phyloP scores from a whole-genome alignment of 2,888 invertebrate genomes.

The Trichopria drosophilae region DNA sequence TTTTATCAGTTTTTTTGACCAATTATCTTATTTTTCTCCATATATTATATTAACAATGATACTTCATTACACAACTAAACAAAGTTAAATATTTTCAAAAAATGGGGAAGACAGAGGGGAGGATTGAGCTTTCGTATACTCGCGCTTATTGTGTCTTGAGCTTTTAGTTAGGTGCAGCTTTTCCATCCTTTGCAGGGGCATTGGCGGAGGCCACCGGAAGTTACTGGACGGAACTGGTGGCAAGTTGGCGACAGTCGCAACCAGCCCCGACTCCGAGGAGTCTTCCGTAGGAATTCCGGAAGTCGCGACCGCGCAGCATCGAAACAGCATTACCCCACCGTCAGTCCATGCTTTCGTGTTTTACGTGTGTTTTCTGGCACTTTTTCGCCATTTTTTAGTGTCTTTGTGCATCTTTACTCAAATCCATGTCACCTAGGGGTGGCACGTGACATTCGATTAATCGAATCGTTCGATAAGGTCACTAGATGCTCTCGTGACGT shows the following conservation, averaged over 20 bases:
- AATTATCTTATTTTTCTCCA: background rate
- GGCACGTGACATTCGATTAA: no score
- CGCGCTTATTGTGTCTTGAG: slow-evolving; percentile 15
- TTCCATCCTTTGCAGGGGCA: slow-evolving; percentile 60
- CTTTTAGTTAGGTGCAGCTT: slow-evolving; percentile 32
- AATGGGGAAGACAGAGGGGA: no score
- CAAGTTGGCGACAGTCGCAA: slow-evolving; percentile 62
- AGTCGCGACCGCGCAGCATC: slow-evolving; percentile 55
- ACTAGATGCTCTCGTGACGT: no score
- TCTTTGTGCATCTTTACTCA: slow-evolving; percentile 30
- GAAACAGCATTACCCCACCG: slow-evolving; percentile 63
- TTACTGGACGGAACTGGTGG: slow-evolving; percentile 59
- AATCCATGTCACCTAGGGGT: slow-evolving; percentile 16
- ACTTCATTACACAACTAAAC: background rate
- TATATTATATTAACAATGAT: background rate
- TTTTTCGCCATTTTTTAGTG: slow-evolving; percentile 14
- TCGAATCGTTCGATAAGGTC: no score
- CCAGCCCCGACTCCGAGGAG: slow-evolving; percentile 63
- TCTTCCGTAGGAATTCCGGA: slow-evolving; percentile 50
- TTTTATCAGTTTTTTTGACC: background rate
- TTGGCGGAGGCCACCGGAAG: slow-evolving; percentile 61
- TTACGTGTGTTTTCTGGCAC: background rate
- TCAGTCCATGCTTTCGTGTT: slow-evolving; percentile 58
- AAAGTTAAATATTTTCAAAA: no score
- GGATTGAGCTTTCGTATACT: no score